These are phyloP conservation scores for Dorcus hopei DNA, from an alignment of 2,888 invertebrate genomes.

Conservation along the genomic window DNA sequence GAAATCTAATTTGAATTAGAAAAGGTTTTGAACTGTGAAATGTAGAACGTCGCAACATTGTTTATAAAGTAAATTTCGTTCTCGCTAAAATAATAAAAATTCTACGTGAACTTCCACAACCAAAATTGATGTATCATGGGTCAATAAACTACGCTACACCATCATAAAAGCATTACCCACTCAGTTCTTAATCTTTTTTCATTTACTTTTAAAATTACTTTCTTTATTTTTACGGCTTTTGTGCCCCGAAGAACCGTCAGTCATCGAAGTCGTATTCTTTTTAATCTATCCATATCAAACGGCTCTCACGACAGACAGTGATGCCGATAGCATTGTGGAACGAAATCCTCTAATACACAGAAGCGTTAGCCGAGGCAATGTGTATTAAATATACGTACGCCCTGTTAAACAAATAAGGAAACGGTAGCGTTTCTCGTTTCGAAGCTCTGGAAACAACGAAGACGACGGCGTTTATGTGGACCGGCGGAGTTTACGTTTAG, in stretches of 20 bases:
- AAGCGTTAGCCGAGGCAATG: no score
- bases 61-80: no score
- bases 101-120: slow-evolving; percentile 21
- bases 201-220: slow-evolving; percentile 19
- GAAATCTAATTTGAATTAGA: no score
- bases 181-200: slow-evolving; percentile 16
- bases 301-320: background rate
- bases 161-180: slow-evolving; percentile 23
- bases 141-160: slow-evolving; percentile 31
- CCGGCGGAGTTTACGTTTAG: slow-evolving; percentile 9
- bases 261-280: slow-evolving; percentile 12
- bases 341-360: no score
- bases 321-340: background rate
- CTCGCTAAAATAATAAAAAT: no score
- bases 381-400: no score
- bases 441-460: background rate
- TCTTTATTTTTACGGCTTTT: slow-evolving; percentile 27
- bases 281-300: slow-evolving; percentile 10
- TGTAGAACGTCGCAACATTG: no score
- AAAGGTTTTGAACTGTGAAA: no score
- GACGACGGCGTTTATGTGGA: slow-evolving; percentile 5
- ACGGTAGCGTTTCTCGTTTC: no score
- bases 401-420: slow-evolving; percentile 6
- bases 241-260: slow-evolving; percentile 23
- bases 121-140: slow-evolving; percentile 31